A percentile compares a stretch with the other conserved stretches of the same genome.
Evolutionary conservation across 2,888 invertebrate genomes (phyloP).

Genomic region (Ceriagrion tenellum): DNA sequence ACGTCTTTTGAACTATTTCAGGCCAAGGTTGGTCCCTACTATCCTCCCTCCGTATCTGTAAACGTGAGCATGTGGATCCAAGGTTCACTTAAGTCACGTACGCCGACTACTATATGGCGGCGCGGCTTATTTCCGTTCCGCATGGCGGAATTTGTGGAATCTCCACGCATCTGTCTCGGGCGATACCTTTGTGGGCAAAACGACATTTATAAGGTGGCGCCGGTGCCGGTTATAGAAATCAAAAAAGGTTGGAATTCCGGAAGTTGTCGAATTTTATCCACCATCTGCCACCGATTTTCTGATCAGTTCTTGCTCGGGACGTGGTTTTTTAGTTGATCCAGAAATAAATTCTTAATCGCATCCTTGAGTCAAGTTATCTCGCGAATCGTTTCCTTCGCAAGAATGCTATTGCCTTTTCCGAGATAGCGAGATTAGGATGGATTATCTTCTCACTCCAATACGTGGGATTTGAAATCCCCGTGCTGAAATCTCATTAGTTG

Average conservation of each 20-base stretch:
- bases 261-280: not conserved
- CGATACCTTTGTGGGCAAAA: not conserved
- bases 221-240: not conserved
- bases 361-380: not conserved
- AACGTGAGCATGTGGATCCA: conserved; percentile 26
- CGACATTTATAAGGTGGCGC: not conserved
- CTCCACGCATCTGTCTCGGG: not conserved
- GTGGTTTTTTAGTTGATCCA: not conserved
- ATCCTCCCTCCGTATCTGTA: not conserved
- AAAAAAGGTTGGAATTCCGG: not conserved
- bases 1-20: conserved; percentile 10
- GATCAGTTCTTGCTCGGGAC: not conserved
- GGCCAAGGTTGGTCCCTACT: conserved; percentile 16
- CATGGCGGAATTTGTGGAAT: not conserved
- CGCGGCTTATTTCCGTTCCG: conserved; percentile 33
- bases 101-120: not conserved
- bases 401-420: not conserved
- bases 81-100: conserved; percentile 14
- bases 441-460: not conserved
- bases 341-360: not conserved
- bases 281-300: not conserved
- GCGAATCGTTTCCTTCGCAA: not conserved
- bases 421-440: not conserved
- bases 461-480: not conserved
- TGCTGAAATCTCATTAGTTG: not conserved